These are phyloP conservation scores for Oryctes rhinoceros DNA, from an alignment of 1,140 invertebrate species.

Conservation along the genomic window DNA sequence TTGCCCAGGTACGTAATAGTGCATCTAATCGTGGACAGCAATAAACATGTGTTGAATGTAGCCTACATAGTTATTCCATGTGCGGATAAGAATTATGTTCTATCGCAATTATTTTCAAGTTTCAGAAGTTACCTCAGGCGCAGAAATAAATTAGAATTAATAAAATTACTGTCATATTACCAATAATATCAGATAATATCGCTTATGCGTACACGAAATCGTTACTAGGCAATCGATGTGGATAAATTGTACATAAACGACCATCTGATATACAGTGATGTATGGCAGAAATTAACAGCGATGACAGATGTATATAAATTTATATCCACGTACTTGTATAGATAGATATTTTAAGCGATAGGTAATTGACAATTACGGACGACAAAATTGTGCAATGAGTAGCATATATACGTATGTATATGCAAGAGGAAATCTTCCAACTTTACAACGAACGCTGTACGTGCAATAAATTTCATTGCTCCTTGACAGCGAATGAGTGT, in stretches of 20 bases:
- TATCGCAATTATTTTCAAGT: no score
- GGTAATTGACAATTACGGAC: slow-evolving; percentile 24
- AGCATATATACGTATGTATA: neutral
- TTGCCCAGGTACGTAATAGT: no score
- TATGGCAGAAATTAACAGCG: slow-evolving; percentile 3
- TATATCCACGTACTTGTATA: neutral
- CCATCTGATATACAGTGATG: neutral
- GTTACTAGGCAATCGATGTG: neutral
- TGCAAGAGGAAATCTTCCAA: slow-evolving; percentile 14
- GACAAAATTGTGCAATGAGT: neutral
- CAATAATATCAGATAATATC: neutral
- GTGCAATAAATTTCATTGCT: slow-evolving; percentile 29
- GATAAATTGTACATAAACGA: neutral
- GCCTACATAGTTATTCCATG: no score
- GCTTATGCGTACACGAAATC: neutral
- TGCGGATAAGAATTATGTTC: no score
- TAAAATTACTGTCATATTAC: slow-evolving; percentile 14
- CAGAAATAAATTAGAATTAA: neutral
- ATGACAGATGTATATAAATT: slow-evolving; percentile 6
- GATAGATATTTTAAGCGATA: slow-evolving; percentile 17
- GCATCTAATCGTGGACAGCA: no score
- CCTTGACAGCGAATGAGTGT: slow-evolving; percentile 28
- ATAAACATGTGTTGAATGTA: no score
- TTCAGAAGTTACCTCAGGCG: neutral
- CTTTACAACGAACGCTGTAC: neutral